Conservation (phyloP, 2,113 vertebrate species). For the Eurypyga helias region DNA sequence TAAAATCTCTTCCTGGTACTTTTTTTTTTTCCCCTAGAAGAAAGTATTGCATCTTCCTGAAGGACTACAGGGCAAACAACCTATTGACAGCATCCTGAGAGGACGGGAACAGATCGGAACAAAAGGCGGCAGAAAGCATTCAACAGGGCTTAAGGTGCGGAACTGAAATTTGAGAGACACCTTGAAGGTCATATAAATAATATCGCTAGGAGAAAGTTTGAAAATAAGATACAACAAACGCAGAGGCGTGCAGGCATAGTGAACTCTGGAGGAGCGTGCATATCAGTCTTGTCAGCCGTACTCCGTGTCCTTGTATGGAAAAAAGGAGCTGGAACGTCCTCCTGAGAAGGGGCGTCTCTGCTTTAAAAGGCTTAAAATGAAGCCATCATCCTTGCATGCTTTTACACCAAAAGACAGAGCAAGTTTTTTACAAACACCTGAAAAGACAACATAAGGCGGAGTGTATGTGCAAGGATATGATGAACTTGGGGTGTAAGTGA, state of each 20-base stretch:
- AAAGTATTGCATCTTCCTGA: background rate
- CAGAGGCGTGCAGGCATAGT: background rate
- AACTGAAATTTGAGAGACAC: background rate
- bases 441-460: background rate
- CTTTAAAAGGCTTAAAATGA: background rate
- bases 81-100: background rate
- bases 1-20: background rate
- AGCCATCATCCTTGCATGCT: background rate
- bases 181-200: background rate
- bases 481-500: background rate
- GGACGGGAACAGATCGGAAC: background rate
- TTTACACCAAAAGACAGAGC: background rate
- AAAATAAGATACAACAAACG: background rate
- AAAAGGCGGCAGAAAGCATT: background rate
- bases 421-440: background rate
- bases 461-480: background rate
- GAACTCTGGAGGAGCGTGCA: background rate
- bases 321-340: background rate
- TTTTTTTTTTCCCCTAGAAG: accelerated
- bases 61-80: background rate
- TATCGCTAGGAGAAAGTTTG: background rate
- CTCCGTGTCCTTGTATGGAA: background rate
- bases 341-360: background rate
- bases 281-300: background rate
- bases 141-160: background rate